Conservation (phyloP, 1,140 invertebrate species). For the Bombus impatiens region DNA sequence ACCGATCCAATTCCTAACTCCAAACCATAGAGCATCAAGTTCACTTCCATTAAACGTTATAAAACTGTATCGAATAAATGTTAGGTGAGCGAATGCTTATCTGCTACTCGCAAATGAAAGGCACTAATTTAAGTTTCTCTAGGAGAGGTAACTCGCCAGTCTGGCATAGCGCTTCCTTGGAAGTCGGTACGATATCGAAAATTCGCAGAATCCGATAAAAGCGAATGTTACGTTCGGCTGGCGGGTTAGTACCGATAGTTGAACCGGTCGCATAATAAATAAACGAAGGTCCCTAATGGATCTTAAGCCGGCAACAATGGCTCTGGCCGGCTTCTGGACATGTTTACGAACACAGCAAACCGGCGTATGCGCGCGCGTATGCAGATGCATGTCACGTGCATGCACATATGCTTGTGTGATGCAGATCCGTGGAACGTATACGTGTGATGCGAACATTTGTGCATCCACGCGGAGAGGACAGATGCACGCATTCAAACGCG, state of each 20-base stretch:
- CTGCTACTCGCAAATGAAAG: too few species aligned
- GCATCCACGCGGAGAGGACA: not conserved
- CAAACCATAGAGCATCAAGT: not conserved
- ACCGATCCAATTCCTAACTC: not conserved
- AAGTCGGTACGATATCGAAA: slow-evolving; percentile 46
- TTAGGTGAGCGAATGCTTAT: not conserved
- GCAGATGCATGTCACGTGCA: slow-evolving; percentile 7
- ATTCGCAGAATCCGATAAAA: slow-evolving; percentile 65
- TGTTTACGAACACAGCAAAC: slow-evolving; percentile 26
- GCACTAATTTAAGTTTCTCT: slow-evolving; percentile 8
- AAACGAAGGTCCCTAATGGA: slow-evolving; percentile 76
- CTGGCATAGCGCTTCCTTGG: not conserved
- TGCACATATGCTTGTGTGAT: slow-evolving; percentile 4
- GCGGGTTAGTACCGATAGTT: slow-evolving; percentile 19
- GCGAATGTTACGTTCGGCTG: slow-evolving; percentile 6
- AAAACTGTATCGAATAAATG: not conserved
- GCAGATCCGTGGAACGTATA: not conserved
- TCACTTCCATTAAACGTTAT: not conserved
- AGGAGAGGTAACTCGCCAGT: not conserved
- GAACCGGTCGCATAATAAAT: slow-evolving; percentile 68
- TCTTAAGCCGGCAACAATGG: slow-evolving; percentile 75
- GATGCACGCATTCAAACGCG: not conserved
- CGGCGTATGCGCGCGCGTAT: not conserved
- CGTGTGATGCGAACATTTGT: slow-evolving; percentile 13
- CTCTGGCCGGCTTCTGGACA: slow-evolving; percentile 63